phyloP scores from a whole-genome alignment of 2,888 invertebrate species.

The Ligdia adustata region DNA sequence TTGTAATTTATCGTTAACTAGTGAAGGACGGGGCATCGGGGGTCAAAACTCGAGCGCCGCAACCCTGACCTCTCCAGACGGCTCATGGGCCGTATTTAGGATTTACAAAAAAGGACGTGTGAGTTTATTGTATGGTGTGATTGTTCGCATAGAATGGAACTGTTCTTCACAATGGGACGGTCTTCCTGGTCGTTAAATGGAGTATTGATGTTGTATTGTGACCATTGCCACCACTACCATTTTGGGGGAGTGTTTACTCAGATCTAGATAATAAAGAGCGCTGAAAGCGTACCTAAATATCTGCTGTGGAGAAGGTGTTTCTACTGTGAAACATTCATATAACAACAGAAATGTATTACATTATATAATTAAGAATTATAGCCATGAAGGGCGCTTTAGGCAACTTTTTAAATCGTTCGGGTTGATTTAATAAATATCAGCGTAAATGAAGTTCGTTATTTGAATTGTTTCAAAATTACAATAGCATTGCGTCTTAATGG shows the following conservation, averaged over 20 bases:
- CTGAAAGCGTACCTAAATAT: not conserved
- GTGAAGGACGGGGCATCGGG: constrained; percentile 56
- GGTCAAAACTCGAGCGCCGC: constrained; percentile 82
- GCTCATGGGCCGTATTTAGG: constrained; percentile 67
- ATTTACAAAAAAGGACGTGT: constrained; percentile 35
- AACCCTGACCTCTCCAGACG: constrained; percentile 79
- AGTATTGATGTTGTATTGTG: constrained; percentile 11
- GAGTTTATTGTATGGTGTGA: constrained; percentile 32
- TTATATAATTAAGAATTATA: too few species aligned
- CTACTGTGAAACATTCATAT: too few species aligned
- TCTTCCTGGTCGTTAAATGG: constrained; percentile 12
- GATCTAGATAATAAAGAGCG: not conserved
- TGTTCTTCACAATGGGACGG: constrained; percentile 10
- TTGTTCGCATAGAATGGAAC: constrained; percentile 14
- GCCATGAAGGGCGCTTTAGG: too few species aligned
- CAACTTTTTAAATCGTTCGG: too few species aligned
- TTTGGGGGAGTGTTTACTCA: not conserved
- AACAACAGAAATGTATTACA: too few species aligned
- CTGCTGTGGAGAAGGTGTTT: too few species aligned
- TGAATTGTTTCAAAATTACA: too few species aligned
- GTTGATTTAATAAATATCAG: too few species aligned
- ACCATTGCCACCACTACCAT: not conserved
- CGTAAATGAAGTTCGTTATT: too few species aligned
- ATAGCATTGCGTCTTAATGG: too few species aligned
- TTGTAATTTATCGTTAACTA: constrained; percentile 47